phyloP scores from a whole-genome alignment of 2,113 vertebrate species.

The Urocynchramus pylzowi region DNA sequence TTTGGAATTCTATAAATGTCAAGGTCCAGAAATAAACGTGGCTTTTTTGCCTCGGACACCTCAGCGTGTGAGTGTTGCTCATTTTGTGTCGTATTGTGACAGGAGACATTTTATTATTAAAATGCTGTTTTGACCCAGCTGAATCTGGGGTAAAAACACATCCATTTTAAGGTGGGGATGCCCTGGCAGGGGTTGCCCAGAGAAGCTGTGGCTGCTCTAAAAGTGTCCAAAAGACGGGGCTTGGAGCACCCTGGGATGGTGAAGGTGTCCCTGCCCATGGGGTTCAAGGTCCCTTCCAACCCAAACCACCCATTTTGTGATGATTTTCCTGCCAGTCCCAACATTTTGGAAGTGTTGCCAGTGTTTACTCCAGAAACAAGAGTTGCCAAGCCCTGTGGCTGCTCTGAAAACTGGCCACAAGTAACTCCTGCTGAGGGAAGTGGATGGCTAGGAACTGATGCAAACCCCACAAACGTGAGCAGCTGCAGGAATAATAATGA shows the following conservation, averaged over 20 bases:
- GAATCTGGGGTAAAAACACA: not conserved
- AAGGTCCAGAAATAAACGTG: no score
- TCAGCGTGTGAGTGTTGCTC: no score
- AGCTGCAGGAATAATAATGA: not conserved
- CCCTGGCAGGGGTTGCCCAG: not conserved
- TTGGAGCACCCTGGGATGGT: not conserved
- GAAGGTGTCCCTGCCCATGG: not conserved
- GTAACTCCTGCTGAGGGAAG: not conserved
- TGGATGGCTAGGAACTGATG: not conserved
- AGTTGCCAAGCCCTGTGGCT: not conserved
- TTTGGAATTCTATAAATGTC: no score
- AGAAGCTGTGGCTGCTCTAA: not conserved
- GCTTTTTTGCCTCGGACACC: no score
- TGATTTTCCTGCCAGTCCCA: not conserved
- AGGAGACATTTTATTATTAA: not conserved
- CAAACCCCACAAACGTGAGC: not conserved
- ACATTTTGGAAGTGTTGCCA: not conserved
- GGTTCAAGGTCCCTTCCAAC: not conserved
- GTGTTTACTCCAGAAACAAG: not conserved
- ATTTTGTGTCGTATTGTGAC: no score
- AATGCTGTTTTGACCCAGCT: not conserved
- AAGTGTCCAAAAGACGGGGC: not conserved
- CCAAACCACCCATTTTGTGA: not conserved
- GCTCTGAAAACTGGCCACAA: not conserved
- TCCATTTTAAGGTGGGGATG: not conserved